Base-by-base conservation (phyloP, 1,140 invertebrate genomes). In the Pygmarrhopalites habei region DNA sequence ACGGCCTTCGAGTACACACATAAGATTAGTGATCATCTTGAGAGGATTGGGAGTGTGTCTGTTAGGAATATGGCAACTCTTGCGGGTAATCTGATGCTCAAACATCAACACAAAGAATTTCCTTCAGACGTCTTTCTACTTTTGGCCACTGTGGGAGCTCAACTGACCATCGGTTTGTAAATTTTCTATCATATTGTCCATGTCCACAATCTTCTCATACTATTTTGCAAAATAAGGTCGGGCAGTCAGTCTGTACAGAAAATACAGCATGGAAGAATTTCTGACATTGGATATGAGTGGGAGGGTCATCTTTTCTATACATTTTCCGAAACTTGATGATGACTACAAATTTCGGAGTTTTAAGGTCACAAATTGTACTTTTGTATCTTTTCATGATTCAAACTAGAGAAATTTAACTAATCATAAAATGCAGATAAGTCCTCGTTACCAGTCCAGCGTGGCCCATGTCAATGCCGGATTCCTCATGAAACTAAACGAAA, bases 391-490 rank as follows among this genome's bases (percentile, higher is more conserved):
- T 25, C 44, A 25, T 47, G 7, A 7, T 47, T 57, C 7, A 14
- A 57, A 29, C 28, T 19, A 19, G 17, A 17, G 10, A 57, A 57
- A 32, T 10, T 17, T 17, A 39, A n/a, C n/a, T 14, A 32, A 32
- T 2, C 17, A 57, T 35, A 32, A 35, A 19, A 23, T 55, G n/a
- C n/a, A 63, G 85, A 83, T 90, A 62, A 87, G 87, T 82, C 83
- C 83, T 0, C 79, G 88, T 66, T 83, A 83, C 2, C 86, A 89
- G 78, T 92, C 91, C 74, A 82, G 88, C 0, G 87, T 90, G 72
- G 88, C 89, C 0, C 82, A 86, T 68, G 85, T 92, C 0, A 90
- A 89, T 73, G 86, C 86, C 10, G 89, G 84, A 3, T 90, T 93
- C 72, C 75, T 84, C 0, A 80, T 88, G 28, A 80, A 85, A 75